A percentile compares a stretch with the other conserved stretches of the same genome.
Evolutionary conservation across 2,888 invertebrate genomes (phyloP).

Genomic region (Troides helena): DNA sequence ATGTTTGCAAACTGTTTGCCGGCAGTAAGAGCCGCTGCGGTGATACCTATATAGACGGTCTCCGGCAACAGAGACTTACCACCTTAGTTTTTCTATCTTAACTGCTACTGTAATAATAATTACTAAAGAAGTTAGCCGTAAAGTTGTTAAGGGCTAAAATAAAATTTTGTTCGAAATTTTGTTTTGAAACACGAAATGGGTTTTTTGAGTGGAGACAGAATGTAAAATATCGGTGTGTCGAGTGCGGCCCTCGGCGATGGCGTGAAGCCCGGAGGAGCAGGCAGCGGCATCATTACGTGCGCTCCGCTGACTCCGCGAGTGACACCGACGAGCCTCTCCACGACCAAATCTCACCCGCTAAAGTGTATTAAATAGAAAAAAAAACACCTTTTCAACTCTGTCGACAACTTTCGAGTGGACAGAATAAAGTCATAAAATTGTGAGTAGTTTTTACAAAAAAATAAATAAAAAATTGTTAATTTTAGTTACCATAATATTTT

Average conservation of each 20-base stretch:
- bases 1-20: too few species aligned
- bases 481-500: background rate
- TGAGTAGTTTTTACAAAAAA: slow-evolving; percentile 40
- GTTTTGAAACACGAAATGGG: slow-evolving; percentile 27
- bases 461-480: slow-evolving; percentile 2
- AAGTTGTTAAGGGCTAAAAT: slow-evolving; percentile 7
- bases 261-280: slow-evolving; percentile 44
- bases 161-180: slow-evolving; percentile 12
- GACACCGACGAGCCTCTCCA: slow-evolving; percentile 66
- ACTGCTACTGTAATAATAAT: background rate
- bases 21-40: too few species aligned
- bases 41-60: too few species aligned
- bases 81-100: too few species aligned
- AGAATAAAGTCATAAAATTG: slow-evolving; percentile 47
- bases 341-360: slow-evolving; percentile 62
- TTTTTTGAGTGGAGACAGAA: slow-evolving; percentile 30
- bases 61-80: too few species aligned
- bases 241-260: slow-evolving; percentile 40
- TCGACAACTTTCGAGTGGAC: slow-evolving; percentile 53
- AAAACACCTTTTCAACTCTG: slow-evolving; percentile 64
- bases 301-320: slow-evolving; percentile 69
- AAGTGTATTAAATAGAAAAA: slow-evolving; percentile 64
- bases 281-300: slow-evolving; percentile 67
- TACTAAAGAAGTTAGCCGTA: background rate
- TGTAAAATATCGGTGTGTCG: slow-evolving; percentile 39